Conservation (phyloP, 2,113 vertebrate species). For the Dasyprocta punctata region DNA sequence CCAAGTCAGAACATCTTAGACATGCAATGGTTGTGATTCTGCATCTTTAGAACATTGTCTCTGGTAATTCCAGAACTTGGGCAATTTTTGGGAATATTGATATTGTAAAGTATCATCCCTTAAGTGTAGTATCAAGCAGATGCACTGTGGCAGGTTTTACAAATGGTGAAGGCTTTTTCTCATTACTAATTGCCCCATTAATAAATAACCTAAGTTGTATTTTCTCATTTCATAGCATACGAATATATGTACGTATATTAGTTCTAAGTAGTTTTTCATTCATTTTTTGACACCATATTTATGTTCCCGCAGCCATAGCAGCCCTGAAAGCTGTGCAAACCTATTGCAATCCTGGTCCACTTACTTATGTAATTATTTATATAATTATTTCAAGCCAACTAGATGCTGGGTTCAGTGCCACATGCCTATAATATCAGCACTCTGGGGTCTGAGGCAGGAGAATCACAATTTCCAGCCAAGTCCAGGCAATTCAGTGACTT, state of each 20-base stretch:
- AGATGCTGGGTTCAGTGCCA: not conserved
- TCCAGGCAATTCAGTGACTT: not conserved
- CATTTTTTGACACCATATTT: not conserved
- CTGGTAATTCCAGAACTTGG: not conserved
- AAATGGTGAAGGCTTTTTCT: not conserved
- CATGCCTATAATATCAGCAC: not conserved
- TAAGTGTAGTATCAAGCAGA: not conserved
- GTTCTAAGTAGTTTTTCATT: not conserved
- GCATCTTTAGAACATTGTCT: not conserved
- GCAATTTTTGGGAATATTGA: not conserved
- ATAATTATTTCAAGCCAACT: not conserved
- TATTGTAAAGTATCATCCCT: not conserved
- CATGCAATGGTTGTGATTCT: not conserved
- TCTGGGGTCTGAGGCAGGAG: not conserved
- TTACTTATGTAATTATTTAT: not conserved
- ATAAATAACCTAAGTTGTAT: conserved; percentile 41
- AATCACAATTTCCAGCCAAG: not conserved
- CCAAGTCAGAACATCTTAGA: not conserved
- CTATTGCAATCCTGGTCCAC: no score
- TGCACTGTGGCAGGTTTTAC: not conserved
- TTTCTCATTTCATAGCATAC: conserved; percentile 64
- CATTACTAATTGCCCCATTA: conserved; percentile 21
- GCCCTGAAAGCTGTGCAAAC: not conserved
- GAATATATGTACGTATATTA: not conserved
- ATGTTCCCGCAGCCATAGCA: not conserved